Base-by-base conservation (phyloP, 2,888 invertebrate species). In the Drosophila suboccidentalis region DNA sequence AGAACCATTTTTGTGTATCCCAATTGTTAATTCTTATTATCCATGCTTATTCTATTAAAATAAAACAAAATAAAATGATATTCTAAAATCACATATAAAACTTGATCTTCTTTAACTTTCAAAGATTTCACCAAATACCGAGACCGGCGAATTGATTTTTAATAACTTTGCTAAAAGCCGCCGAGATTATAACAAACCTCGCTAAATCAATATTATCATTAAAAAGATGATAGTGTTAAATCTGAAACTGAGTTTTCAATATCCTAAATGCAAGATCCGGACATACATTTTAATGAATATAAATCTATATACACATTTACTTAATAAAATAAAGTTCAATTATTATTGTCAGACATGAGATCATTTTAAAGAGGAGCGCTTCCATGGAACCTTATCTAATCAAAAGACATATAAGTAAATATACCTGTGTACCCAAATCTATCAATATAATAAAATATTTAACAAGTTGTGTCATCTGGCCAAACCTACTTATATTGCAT, bases 331-430 rank as follows among this genome's bases (percentile, higher is more conserved):
- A 19, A 10, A 43, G 17, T 3, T 17, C 47, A 26, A 53, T 50
- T 46, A 41, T 51, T 54, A 41, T 54, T 8, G 29, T 29, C 34
- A 44, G 38, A 13, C 46, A 54, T 63, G 41, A 46, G 78, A 68
- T 78, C 55, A 57, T 13, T 36, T 26, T 17, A 29, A 32, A 38
- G 34, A 60, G 74, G 78, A 54, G 74, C 41, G 75, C 19, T 73
- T 72, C 68, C 38, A 13, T 3, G n/a, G 39, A 73, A 60, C 34
- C 36, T 39, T 78, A 75, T 75, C 75, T 75, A 49, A 75, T 78
- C 78, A 60, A 13, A 53, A 53, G 59, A 13, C 57, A 69, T 26
- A 5, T 5, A 15, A 44, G 26, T 6, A 6, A 26, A 51, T 41
- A 46, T 38, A 53, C 36, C 38, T 43, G 29, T 26, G 34, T n/a